Evolutionary conservation across 35 echinoderm and acorn worm genomes (phyloP).

Genomic region (Lytechinus pictus): DNA sequence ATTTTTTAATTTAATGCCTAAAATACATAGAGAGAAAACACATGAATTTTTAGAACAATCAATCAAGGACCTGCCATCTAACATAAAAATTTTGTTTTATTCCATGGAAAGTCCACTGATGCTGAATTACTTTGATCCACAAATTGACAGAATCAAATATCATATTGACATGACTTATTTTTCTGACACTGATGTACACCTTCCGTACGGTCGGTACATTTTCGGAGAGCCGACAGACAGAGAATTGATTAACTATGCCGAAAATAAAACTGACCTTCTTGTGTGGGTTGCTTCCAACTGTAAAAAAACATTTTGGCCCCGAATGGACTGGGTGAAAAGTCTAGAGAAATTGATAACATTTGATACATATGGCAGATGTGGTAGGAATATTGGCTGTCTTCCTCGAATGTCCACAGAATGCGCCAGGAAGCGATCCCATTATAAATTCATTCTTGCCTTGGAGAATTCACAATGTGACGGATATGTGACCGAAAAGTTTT

Average conservation of each 20-base stretch:
- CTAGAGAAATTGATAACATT: constrained; percentile 62
- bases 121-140: constrained; percentile 74
- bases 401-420: constrained; percentile 73
- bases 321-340: constrained; percentile 69
- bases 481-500: constrained; percentile 84
- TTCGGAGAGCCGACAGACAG: constrained; percentile 26
- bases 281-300: constrained; percentile 89
- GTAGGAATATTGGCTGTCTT: constrained; percentile 69
- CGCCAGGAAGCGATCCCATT: constrained; percentile 50
- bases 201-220: constrained; percentile 79
- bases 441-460: constrained; percentile 81
- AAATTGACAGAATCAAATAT: constrained; percentile 55
- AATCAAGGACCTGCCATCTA: constrained; percentile 29
- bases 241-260: constrained; percentile 47
- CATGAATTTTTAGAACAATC: constrained; percentile 49
- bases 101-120: constrained; percentile 79
- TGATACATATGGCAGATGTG: constrained; percentile 87
- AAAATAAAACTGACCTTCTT: constrained; percentile 68
- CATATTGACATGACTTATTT: constrained; percentile 74
- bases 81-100: constrained; percentile 69
- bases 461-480: constrained; percentile 82
- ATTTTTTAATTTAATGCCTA: constrained; percentile 74
- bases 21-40: constrained; percentile 59
- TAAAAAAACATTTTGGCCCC: constrained; percentile 73
- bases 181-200: constrained; percentile 57